phyloP scores from a whole-genome alignment of 2,888 invertebrate species.

The Synergus umbraculus region DNA sequence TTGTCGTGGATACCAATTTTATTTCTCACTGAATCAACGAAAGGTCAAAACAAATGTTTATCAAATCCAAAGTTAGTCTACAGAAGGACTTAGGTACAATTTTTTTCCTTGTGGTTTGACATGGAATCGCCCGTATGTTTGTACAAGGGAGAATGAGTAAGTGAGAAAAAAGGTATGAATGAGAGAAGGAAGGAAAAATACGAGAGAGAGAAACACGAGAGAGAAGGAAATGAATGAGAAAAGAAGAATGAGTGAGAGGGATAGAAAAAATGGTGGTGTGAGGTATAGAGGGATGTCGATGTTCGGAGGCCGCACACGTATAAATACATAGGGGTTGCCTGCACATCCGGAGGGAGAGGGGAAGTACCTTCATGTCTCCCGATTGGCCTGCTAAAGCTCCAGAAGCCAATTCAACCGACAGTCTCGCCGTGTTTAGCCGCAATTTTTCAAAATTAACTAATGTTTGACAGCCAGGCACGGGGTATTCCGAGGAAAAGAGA shows the following conservation, averaged over 20 bases:
- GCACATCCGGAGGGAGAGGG: slow-evolving; percentile 38
- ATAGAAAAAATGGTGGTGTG: slow-evolving; percentile 12
- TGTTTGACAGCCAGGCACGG: slow-evolving; percentile 69
- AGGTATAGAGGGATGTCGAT: slow-evolving; percentile 42
- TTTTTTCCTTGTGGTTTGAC: too few relatives aligned
- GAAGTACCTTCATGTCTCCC: slow-evolving; percentile 62
- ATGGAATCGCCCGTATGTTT: background rate
- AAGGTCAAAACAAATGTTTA: too few relatives aligned
- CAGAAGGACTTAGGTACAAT: too few relatives aligned
- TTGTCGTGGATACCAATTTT: too few relatives aligned
- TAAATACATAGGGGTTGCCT: slow-evolving; percentile 65
- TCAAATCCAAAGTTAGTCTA: too few relatives aligned
- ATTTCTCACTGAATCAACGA: too few relatives aligned
- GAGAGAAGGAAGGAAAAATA: slow-evolving; percentile 58
- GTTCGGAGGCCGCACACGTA: slow-evolving; percentile 65
- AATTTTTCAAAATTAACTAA: slow-evolving; percentile 77
- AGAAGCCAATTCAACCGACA: slow-evolving; percentile 63
- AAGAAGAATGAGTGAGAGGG: slow-evolving; percentile 46
- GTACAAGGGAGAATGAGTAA: slow-evolving; percentile 46
- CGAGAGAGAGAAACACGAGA: slow-evolving; percentile 44
- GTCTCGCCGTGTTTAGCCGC: slow-evolving; percentile 70
- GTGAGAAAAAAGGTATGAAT: slow-evolving; percentile 37
- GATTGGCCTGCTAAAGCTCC: slow-evolving; percentile 69
- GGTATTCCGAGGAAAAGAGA: slow-evolving; percentile 37
- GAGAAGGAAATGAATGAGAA: slow-evolving; percentile 38